phyloP scores from a whole-genome alignment of 2,888 invertebrate genomes.

The Notodonta dromedarius region DNA sequence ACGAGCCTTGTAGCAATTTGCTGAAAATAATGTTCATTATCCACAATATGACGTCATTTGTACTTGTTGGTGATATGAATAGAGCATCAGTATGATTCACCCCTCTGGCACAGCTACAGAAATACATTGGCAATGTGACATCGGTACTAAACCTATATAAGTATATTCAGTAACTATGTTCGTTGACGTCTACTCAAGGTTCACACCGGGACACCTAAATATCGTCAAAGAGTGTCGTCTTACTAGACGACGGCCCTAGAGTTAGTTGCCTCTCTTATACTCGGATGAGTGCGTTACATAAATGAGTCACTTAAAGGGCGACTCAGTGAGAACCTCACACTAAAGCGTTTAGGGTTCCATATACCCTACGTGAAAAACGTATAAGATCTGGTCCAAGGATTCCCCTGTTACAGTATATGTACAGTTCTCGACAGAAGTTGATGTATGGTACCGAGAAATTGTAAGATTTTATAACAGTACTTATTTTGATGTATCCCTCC shows the following conservation, averaged over 20 bases:
- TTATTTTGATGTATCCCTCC: no score
- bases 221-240: not conserved
- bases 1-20: not conserved
- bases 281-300: not conserved
- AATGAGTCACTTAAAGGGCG: not conserved
- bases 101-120: no score
- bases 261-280: constrained; percentile 5
- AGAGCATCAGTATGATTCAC: no score
- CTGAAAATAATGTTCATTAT: not conserved
- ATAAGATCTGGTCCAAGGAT: no score
- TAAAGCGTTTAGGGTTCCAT: not conserved
- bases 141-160: no score
- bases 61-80: no score
- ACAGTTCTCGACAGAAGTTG: no score
- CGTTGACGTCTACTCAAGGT: not conserved
- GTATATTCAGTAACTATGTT: not conserved
- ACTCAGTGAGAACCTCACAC: not conserved
- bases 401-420: no score
- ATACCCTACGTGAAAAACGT: no score
- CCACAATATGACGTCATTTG: not conserved
- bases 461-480: no score
- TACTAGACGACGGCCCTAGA: not conserved
- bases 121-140: no score
- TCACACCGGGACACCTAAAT: not conserved
- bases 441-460: no score